These are phyloP conservation scores for Sorex maritimensis DNA, from an alignment of 2,797 vertebrate genomes.

Conservation along the genomic window DNA sequence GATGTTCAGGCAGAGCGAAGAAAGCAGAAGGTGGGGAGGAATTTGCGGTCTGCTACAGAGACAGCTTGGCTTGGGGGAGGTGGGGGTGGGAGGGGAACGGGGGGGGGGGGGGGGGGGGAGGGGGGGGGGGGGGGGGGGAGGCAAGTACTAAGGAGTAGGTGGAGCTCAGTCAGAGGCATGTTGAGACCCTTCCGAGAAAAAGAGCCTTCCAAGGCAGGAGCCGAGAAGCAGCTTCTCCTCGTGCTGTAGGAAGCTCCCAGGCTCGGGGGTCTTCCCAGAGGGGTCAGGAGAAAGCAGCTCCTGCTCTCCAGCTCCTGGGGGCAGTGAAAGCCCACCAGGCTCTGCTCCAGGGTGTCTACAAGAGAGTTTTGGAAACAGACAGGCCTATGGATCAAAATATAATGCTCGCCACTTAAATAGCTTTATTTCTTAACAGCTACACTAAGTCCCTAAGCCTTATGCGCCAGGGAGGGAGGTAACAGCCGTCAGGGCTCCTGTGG, in stretches of 20 bases:
- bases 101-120: background rate
- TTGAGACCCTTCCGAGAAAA: background rate
- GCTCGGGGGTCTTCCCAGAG: background rate
- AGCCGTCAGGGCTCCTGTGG: background rate
- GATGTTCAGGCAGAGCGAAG: background rate
- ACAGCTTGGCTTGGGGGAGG: background rate
- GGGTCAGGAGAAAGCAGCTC: background rate
- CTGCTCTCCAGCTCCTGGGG: background rate
- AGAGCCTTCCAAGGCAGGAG: background rate
- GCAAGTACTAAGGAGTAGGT: background rate
- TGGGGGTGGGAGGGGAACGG: background rate
- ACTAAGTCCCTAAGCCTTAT: constrained; percentile 76
- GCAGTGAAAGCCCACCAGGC: constrained; percentile 24
- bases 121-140: background rate
- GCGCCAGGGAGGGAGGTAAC: constrained; percentile 5
- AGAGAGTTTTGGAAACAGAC: constrained; percentile 74
- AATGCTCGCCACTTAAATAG: constrained; percentile 79
- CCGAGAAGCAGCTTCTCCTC: background rate
- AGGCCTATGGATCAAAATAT: constrained; percentile 75
- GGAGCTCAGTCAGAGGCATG: background rate
- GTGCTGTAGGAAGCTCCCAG: constrained; percentile 29
- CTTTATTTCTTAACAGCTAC: constrained; percentile 80
- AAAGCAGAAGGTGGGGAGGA: background rate
- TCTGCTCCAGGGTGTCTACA: constrained; percentile 62
- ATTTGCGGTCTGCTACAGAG: background rate